phyloP scores from a whole-genome alignment of 1,140 invertebrate genomes.

The Lysiphlebus fabarum region DNA sequence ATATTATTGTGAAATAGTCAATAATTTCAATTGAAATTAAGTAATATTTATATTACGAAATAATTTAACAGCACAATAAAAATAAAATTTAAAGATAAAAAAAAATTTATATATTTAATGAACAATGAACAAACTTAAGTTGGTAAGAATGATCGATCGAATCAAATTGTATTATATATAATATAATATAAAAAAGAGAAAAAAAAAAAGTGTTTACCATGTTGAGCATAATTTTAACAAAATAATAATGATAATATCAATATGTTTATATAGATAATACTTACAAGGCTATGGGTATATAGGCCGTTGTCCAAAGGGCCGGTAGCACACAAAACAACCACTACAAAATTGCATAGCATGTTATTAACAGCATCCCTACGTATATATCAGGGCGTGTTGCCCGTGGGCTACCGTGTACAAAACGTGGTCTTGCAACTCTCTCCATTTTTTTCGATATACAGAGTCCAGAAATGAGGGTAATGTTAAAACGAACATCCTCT shows the following conservation, averaged over 20 bases:
- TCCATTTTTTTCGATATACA: constrained; percentile 20
- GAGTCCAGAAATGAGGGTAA: constrained; percentile 11
- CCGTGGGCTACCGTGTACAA: constrained; percentile 33
- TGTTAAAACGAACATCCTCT: constrained; percentile 21
- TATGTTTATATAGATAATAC: background rate
- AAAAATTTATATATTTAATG: no score
- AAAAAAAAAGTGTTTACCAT: no score
- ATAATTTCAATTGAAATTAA: no score
- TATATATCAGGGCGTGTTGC: constrained; percentile 20
- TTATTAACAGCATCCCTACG: constrained; percentile 32
- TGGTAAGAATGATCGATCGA: no score
- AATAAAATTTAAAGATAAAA: no score
- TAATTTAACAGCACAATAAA: no score
- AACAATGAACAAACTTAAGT: no score
- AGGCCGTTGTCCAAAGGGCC: constrained; percentile 24
- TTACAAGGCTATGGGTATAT: background rate
- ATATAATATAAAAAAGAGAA: no score
- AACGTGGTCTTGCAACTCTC: constrained; percentile 5
- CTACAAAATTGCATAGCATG: constrained; percentile 34
- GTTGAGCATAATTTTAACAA: background rate
- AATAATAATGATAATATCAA: background rate
- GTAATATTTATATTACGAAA: no score
- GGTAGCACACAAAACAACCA: constrained; percentile 35
- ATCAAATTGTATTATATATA: no score
- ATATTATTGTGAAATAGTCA: no score